A percentile compares a stretch with the other conserved stretches of the same genome.
Conservation (phyloP, 2,888 invertebrate genomes). For the Leucophenga montana region DNA sequence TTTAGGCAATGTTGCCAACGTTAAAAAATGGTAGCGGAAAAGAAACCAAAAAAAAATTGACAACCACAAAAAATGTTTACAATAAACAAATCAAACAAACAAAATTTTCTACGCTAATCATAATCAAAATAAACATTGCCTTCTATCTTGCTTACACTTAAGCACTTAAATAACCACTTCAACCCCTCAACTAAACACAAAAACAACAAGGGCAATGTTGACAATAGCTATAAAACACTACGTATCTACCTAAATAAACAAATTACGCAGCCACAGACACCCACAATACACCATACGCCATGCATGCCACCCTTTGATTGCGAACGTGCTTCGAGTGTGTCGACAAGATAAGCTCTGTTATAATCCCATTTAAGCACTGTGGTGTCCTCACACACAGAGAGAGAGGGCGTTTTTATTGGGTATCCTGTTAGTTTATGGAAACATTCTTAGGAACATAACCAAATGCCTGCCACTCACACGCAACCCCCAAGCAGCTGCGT, state of each 20-base stretch:
- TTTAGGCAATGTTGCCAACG: slow-evolving; percentile 32
- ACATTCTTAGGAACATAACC: not conserved
- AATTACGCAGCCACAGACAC: slow-evolving; percentile 3
- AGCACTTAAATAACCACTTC: not conserved
- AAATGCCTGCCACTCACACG: not conserved
- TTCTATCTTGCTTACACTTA: not conserved
- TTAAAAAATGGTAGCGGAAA: no score
- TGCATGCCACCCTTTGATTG: not conserved
- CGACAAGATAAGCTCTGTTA: slow-evolving; percentile 65
- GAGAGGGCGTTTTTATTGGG: slow-evolving; percentile 5
- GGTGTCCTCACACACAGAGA: slow-evolving; percentile 11
- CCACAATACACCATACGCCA: slow-evolving; percentile 13
- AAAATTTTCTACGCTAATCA: slow-evolving; percentile 60
- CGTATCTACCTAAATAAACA: not conserved
- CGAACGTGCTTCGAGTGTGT: slow-evolving; percentile 46
- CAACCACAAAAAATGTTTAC: not conserved
- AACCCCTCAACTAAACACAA: not conserved
- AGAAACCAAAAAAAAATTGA: not conserved
- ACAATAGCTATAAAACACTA: not conserved
- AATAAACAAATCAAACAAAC: slow-evolving; percentile 23
- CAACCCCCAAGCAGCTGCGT: not conserved
- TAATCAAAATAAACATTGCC: slow-evolving; percentile 45
- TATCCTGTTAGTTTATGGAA: not conserved
- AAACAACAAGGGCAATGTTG: not conserved
- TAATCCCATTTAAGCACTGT: slow-evolving; percentile 45